A percentile compares a stretch with the other conserved stretches of the same genome.
These are phyloP conservation scores for Sympetrum striolatum DNA, from an alignment of 2,888 invertebrate genomes.

Conservation along the genomic window DNA sequence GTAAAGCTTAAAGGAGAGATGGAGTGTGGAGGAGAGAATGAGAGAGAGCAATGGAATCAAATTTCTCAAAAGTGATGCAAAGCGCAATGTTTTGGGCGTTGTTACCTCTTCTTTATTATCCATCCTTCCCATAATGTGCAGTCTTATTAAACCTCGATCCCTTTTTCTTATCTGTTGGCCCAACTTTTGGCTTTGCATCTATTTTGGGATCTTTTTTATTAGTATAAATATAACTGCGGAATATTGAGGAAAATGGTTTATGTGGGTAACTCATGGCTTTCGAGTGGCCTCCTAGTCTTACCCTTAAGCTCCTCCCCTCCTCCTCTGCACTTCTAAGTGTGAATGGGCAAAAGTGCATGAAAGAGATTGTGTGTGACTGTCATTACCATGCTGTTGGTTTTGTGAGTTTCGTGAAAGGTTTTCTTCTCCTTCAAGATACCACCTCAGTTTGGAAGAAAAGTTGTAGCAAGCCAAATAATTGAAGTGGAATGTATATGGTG, in stretches of 20 bases:
- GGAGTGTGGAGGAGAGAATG: neutral
- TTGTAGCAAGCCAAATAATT: neutral
- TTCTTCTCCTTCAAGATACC: neutral
- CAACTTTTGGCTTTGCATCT: neutral
- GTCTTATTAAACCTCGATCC: neutral
- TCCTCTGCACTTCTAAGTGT: neutral
- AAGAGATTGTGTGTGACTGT: neutral
- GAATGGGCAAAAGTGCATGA: neutral
- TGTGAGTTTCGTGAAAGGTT: neutral
- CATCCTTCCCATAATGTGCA: neutral
- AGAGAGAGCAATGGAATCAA: neutral
- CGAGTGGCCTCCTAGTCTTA: slow-evolving; percentile 30
- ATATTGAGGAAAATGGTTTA: slow-evolving; percentile 11
- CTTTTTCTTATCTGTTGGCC: slow-evolving; percentile 34
- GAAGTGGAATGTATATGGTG: neutral
- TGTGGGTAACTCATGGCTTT: slow-evolving; percentile 5
- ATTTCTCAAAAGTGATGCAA: slow-evolving; percentile 1
- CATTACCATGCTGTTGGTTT: neutral
- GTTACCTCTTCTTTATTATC: slow-evolving; percentile 19
- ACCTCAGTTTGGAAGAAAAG: neutral
- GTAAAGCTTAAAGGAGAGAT: slow-evolving; percentile 42
- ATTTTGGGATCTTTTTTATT: neutral
- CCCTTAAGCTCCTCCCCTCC: neutral
- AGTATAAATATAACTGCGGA: neutral
- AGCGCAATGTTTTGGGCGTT: slow-evolving; percentile 12